Evolutionary conservation across 2,797 vertebrate species (phyloP).

Genomic region (Pristis pectinata): DNA sequence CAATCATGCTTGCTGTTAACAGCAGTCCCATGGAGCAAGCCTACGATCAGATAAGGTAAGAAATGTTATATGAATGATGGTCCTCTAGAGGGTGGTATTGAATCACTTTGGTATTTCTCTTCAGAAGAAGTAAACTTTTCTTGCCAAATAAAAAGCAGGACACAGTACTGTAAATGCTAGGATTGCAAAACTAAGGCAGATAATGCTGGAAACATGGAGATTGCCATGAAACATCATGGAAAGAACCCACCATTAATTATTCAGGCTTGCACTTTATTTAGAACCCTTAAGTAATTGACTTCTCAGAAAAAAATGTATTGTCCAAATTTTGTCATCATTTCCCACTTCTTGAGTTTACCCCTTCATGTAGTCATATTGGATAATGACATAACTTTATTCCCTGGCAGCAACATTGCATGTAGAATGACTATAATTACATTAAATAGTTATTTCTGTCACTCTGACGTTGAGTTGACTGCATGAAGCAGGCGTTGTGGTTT

Average conservation of each 20-base stretch:
- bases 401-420: not conserved
- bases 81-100: conserved; percentile 63
- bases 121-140: not conserved
- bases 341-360: not conserved
- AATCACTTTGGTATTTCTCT: not conserved
- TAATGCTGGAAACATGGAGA: not conserved
- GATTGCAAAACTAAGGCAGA: not conserved
- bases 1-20: conserved; percentile 62
- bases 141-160: not conserved
- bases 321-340: not conserved
- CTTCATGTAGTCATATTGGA: not conserved
- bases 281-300: not conserved
- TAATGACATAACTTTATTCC: not conserved
- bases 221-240: not conserved
- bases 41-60: conserved; percentile 65
- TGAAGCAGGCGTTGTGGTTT: not conserved
- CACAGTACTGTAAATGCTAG: not conserved
- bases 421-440: not conserved
- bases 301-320: not conserved
- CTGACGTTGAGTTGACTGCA: not conserved
- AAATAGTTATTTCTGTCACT: not conserved
- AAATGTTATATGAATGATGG: conserved; percentile 1
- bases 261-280: not conserved
- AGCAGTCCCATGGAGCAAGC: conserved; percentile 58
- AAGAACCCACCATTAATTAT: not conserved